Percentiles rank a stretch among this genome's conserved stretches.
Evolutionary conservation across 2,797 vertebrate species (phyloP).

Genomic region (Arnoldichthys spilopterus): DNA sequence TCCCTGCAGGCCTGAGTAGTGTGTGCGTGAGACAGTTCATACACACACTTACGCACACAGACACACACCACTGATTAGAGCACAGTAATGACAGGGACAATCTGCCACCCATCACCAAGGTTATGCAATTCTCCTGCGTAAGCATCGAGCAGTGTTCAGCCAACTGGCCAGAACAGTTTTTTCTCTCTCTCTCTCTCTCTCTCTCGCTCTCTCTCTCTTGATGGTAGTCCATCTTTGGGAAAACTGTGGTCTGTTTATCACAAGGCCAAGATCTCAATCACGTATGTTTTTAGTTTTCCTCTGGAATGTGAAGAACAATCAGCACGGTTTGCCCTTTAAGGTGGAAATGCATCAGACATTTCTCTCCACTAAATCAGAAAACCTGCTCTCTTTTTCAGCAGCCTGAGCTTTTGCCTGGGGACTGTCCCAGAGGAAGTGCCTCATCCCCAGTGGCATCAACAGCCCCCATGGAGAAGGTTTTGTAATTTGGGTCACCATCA

Average conservation of each 20-base stretch:
- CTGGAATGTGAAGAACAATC: not conserved
- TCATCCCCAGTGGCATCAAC: not conserved
- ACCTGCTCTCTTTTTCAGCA: not conserved
- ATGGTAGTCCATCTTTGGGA: not conserved
- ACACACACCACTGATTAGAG: conserved; percentile 22
- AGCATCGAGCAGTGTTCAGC: conserved; percentile 22
- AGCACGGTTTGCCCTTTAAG: not conserved
- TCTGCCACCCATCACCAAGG: conserved; percentile 42
- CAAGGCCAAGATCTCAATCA: not conserved
- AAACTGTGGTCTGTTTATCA: not conserved
- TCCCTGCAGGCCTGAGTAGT: not conserved
- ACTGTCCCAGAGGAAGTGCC: not conserved
- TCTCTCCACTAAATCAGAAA: not conserved
- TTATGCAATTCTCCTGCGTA: conserved; percentile 45
- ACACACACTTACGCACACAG: not conserved
- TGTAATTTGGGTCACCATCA: not conserved
- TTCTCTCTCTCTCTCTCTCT: not conserved
- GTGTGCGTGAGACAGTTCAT: not conserved
- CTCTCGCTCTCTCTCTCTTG: not conserved
- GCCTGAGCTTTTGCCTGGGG: not conserved
- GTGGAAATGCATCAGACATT: not conserved
- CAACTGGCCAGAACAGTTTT: conserved; percentile 18
- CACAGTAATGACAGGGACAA: conserved; percentile 29
- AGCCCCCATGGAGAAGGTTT: not conserved
- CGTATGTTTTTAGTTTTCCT: not conserved